Evolutionary conservation across 2,113 vertebrate genomes (phyloP).

Genomic region (Cololabis saira): DNA sequence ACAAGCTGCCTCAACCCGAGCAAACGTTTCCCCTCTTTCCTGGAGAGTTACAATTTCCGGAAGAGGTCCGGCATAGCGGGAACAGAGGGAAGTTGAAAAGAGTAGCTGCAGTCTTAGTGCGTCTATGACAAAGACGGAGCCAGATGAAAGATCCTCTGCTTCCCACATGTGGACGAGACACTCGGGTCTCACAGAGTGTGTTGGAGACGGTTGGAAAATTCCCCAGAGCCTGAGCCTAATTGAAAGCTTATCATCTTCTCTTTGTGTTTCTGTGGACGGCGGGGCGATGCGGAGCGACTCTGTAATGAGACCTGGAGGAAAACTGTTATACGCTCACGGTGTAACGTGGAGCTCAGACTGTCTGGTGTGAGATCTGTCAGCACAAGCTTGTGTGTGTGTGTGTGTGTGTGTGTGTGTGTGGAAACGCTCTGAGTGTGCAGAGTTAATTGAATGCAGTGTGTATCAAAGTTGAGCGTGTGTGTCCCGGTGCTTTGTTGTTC

Average conservation of each 20-base stretch:
- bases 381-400: constrained; percentile 38
- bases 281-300: constrained; percentile 23
- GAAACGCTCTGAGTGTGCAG: constrained; percentile 62
- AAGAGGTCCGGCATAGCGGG: constrained; percentile 39
- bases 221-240: constrained; percentile 75
- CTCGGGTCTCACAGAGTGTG: constrained; percentile 67
- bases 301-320: constrained; percentile 63
- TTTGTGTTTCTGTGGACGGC: constrained; percentile 72
- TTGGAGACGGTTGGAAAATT: constrained; percentile 79
- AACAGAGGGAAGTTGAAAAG: constrained; percentile 45
- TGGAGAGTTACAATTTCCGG: constrained; percentile 49
- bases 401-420: constrained; percentile 29
- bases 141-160: constrained; percentile 72
- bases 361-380: constrained; percentile 70
- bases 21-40: constrained; percentile 41
- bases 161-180: constrained; percentile 74
- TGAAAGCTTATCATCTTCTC: constrained; percentile 81
- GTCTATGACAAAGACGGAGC: constrained; percentile 57
- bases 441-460: constrained; percentile 79
- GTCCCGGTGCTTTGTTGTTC: constrained; percentile 74
- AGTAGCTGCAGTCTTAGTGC: constrained; percentile 28
- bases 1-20: constrained; percentile 37
- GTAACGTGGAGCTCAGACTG: constrained; percentile 46
- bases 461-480: constrained; percentile 61
- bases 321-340: constrained; percentile 52